Percentiles rank a stretch among this genome's conserved stretches.
phyloP scores from a whole-genome alignment of 2,113 vertebrate genomes.

The Nycticorax nycticorax region DNA sequence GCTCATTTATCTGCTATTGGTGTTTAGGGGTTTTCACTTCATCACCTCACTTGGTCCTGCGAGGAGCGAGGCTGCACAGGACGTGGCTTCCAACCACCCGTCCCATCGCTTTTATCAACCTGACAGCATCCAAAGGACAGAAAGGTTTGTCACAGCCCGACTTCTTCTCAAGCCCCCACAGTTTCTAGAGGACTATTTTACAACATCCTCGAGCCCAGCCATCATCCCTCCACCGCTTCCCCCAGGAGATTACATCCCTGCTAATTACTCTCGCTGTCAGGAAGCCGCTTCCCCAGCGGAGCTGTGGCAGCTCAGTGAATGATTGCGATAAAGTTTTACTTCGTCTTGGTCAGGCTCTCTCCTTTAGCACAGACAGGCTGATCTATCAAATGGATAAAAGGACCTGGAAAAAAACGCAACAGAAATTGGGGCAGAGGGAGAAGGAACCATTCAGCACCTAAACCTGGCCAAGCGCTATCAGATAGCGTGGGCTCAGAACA shows the following conservation, averaged over 20 bases:
- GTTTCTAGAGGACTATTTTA: neutral
- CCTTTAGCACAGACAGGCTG: neutral
- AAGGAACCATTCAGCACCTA: neutral
- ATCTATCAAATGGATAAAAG: neutral
- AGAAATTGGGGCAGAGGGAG: neutral
- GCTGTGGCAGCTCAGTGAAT: neutral
- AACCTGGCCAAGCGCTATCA: neutral
- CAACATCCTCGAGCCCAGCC: neutral
- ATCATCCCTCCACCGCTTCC: accelerated
- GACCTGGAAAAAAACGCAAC: neutral
- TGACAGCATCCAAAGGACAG: neutral
- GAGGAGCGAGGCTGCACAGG: neutral
- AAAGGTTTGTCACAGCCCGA: neutral
- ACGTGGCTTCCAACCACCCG: accelerated
- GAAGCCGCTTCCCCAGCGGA: neutral
- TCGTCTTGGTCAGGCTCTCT: neutral
- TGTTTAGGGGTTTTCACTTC: neutral
- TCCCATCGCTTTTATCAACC: neutral
- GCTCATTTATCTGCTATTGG: neutral
- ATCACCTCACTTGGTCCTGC: accelerated
- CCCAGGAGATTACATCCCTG: neutral
- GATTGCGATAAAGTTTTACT: neutral
- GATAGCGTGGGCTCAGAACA: accelerated
- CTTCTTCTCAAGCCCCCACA: neutral
- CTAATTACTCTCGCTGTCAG: neutral